Evolutionary conservation across 2,888 invertebrate species (phyloP).

Genomic region (Hermaeophaga mercurialis): DNA sequence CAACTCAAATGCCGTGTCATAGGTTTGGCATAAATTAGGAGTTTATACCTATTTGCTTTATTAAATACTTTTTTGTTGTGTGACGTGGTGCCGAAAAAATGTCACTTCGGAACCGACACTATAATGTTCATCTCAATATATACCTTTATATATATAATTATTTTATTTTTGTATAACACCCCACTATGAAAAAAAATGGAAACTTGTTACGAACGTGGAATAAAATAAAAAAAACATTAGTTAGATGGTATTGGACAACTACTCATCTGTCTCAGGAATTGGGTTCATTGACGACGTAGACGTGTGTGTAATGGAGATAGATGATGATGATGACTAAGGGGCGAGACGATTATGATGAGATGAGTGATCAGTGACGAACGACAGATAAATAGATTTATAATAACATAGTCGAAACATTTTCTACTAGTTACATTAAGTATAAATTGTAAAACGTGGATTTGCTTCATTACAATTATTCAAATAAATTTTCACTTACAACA

Average conservation of each 20-base stretch:
- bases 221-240: conserved; percentile 27
- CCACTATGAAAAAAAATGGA: conserved; percentile 41
- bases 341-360: conserved; percentile 25
- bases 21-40: conserved; percentile 51
- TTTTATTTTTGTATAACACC: conserved; percentile 46
- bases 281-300: conserved; percentile 35
- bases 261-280: conserved; percentile 31
- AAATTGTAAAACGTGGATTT: conserved; percentile 40
- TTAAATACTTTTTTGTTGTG: conserved; percentile 35
- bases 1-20: conserved; percentile 54
- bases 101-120: conserved; percentile 33
- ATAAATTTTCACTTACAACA: conserved; percentile 7
- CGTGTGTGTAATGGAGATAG: not conserved
- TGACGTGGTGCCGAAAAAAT: conserved; percentile 33
- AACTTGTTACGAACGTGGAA: conserved; percentile 38
- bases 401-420: conserved; percentile 45
- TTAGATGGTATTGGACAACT: conserved; percentile 31
- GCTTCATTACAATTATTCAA: conserved; percentile 41
- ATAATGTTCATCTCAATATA: conserved; percentile 29
- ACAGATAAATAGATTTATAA: conserved; percentile 46
- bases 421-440: conserved; percentile 48
- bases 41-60: conserved; percentile 32
- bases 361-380: conserved; percentile 45
- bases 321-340: conserved; percentile 49
- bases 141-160: conserved; percentile 28